These are phyloP conservation scores for Sebastes minor DNA, from an alignment of 2,797 vertebrate genomes.

Conservation along the genomic window DNA sequence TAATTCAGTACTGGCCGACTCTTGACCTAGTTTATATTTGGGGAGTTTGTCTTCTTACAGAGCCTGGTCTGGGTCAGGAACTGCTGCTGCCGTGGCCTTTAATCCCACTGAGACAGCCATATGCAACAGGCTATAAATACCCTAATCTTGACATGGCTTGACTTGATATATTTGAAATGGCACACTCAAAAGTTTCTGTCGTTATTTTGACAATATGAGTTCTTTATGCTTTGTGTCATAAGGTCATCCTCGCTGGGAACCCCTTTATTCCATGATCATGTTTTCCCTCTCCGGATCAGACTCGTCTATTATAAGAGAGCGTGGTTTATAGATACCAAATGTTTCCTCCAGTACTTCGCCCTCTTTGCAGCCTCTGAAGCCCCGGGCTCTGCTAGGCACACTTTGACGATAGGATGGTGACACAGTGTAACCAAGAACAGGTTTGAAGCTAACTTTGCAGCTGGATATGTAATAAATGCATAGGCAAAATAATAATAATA, in stretches of 20 bases:
- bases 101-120: neutral
- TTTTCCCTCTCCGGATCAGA: constrained; percentile 3
- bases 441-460: neutral
- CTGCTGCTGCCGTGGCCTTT: neutral
- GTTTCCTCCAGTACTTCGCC: constrained; percentile 2
- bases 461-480: neutral
- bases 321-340: constrained; percentile 47
- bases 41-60: neutral
- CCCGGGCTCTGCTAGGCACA: neutral
- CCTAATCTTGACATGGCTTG: neutral
- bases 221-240: neutral
- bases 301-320: neutral
- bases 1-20: constrained; percentile 1
- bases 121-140: neutral
- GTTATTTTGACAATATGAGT: constrained; percentile 15
- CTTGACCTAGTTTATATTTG: neutral
- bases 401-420: neutral
- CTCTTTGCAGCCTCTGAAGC: neutral
- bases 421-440: neutral
- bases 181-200: neutral
- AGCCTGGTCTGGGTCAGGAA: neutral
- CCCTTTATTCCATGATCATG: neutral
- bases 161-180: constrained; percentile 12
- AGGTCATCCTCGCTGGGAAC: neutral
- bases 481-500: neutral